Conservation (phyloP, 2,113 vertebrate species). For the Pteronura brasiliensis region DNA sequence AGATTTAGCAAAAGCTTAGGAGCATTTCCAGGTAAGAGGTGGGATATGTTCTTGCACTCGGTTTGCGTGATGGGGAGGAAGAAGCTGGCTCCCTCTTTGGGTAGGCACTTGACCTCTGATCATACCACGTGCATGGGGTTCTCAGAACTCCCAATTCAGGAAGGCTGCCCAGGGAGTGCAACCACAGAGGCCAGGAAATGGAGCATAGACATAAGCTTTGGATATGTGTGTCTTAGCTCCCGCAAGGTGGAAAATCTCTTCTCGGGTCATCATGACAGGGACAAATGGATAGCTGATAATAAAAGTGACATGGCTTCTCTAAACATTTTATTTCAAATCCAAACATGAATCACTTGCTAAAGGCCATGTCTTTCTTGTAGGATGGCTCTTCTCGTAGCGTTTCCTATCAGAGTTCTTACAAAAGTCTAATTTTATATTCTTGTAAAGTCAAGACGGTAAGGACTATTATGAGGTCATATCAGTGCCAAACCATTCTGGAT, state of each 20-base stretch:
- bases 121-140: neutral
- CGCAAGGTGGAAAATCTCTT: neutral
- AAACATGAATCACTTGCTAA: neutral
- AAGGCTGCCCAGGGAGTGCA: neutral
- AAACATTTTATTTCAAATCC: slow-evolving; percentile 1
- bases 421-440: neutral
- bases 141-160: neutral
- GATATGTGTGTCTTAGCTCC: neutral
- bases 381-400: neutral
- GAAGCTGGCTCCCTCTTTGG: neutral
- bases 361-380: neutral
- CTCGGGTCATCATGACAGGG: neutral
- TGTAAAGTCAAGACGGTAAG: neutral
- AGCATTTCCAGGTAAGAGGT: neutral
- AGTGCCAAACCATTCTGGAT: neutral
- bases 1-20: neutral
- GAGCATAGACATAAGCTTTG: neutral
- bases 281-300: neutral
- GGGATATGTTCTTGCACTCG: neutral
- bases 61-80: neutral
- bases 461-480: neutral
- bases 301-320: neutral
- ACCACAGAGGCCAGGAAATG: neutral
- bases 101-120: neutral
- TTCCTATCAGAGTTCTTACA: neutral